Base-by-base conservation (phyloP, 1,140 invertebrate species). In the Cydia amplana region DNA sequence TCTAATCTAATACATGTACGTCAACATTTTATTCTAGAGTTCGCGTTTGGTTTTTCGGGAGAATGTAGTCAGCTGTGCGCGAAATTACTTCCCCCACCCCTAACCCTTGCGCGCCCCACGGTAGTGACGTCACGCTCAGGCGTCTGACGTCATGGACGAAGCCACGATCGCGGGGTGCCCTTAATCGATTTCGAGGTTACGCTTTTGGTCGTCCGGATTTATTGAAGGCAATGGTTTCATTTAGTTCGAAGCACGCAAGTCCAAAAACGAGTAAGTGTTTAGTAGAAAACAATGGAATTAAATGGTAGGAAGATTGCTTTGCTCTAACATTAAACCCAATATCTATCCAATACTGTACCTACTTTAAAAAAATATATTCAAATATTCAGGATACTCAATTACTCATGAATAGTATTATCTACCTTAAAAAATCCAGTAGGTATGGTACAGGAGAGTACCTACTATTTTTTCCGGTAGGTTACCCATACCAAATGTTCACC, bases 151-250 rank as follows among this genome's bases (percentile, higher is more conserved):
- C 90, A 91, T 87, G 79, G 80, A 83, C 85, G 80, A 85, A 84
- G 82, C 84, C 82, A 84, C 88, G 84, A 87, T 85, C 87, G 84
- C 84, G 82, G 80, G 79, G 82, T 77, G 79, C 83, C 85, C 87
- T 89, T 89, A 87, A 87, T 88, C 86, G 87, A 86, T 87, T 84
- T 84, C 78, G 83, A 88, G 85, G 85, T 86, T 88, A 85, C 81
- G 75, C 25, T 77, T 73, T 73, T 77, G 76, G 74, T 74, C 74
- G 65, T 43, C 36, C 65, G 28, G 65, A 70, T 70, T 70, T 70
- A 70, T 70, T 70, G 65, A 40, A 70, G 32, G 25, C 32, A 70
- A 70, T 70, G 65, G 16, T 70, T 70, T 70, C 18, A 70, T 70
- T 70, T 70, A 40, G 36, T 3, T 70, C 32, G 6, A 18, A 70